Conservation (phyloP, 2,797 vertebrate genomes). For the Pachyuromys duprasi region DNA sequence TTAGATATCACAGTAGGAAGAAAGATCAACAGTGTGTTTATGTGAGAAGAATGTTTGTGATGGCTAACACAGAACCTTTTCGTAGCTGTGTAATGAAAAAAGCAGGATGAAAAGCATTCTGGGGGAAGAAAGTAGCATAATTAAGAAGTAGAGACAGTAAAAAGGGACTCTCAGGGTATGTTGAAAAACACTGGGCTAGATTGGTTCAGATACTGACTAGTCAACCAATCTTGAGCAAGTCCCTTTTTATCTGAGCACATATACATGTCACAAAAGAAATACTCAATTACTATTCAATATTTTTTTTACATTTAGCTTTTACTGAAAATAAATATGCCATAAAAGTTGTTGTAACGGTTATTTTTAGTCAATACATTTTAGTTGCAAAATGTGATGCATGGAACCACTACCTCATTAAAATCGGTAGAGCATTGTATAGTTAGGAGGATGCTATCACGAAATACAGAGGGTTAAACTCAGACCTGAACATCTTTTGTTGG, state of each 20-base stretch:
- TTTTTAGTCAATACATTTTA: neutral
- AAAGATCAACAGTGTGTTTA: neutral
- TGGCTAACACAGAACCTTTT: neutral
- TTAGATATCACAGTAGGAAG: neutral
- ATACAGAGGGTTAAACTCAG: neutral
- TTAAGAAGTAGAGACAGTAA: neutral
- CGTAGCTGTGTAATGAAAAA: neutral
- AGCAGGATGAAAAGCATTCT: neutral
- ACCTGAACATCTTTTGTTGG: neutral
- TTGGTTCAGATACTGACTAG: neutral
- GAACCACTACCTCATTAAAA: neutral
- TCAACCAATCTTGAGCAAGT: neutral
- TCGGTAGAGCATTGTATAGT: neutral
- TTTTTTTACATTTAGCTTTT: neutral
- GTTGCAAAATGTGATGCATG: neutral
- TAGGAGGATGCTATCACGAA: neutral
- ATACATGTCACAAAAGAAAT: neutral
- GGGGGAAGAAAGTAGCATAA: neutral
- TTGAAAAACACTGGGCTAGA: neutral
- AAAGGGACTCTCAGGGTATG: neutral
- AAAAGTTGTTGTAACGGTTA: neutral
- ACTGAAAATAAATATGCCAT: neutral
- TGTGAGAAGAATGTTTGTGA: neutral
- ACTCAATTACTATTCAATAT: neutral
- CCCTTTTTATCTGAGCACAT: neutral